Conservation (phyloP, 1,140 invertebrate genomes). For the Atta cephalotes region DNA sequence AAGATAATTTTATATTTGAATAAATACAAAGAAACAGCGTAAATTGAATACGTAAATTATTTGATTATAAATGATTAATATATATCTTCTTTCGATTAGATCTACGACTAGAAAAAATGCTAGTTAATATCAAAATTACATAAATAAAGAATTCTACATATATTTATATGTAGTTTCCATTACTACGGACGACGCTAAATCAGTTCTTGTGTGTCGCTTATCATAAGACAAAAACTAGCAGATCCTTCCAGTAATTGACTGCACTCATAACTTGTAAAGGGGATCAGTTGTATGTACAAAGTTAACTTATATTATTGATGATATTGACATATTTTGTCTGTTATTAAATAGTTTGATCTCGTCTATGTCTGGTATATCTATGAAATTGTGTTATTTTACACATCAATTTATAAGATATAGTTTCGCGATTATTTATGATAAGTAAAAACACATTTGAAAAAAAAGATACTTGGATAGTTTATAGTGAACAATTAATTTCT, state of each 20-base stretch:
- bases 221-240: slow-evolving; percentile 44
- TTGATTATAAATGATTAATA: neutral
- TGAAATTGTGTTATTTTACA: neutral
- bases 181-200: slow-evolving; percentile 41
- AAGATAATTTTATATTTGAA: neutral
- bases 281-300: slow-evolving; percentile 58
- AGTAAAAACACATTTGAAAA: neutral
- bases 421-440: slow-evolving; percentile 24
- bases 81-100: neutral
- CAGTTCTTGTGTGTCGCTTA: slow-evolving; percentile 47
- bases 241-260: slow-evolving; percentile 53
- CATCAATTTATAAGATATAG: neutral
- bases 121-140: neutral
- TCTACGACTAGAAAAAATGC: neutral
- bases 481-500: slow-evolving; percentile 24
- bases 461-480: slow-evolving; percentile 23
- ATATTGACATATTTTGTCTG: slow-evolving; percentile 17
- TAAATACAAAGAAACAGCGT: neutral
- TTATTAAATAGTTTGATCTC: slow-evolving; percentile 22
- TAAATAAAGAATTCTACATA: neutral
- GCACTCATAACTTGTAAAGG: slow-evolving; percentile 52
- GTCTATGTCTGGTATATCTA: neutral
- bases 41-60: slow-evolving; percentile 5
- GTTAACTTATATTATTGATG: slow-evolving; percentile 39
- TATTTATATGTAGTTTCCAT: slow-evolving; percentile 4